Evolutionary conservation across 2,113 vertebrate genomes (phyloP).

Genomic region (Ictidomys tridecemlineatus): DNA sequence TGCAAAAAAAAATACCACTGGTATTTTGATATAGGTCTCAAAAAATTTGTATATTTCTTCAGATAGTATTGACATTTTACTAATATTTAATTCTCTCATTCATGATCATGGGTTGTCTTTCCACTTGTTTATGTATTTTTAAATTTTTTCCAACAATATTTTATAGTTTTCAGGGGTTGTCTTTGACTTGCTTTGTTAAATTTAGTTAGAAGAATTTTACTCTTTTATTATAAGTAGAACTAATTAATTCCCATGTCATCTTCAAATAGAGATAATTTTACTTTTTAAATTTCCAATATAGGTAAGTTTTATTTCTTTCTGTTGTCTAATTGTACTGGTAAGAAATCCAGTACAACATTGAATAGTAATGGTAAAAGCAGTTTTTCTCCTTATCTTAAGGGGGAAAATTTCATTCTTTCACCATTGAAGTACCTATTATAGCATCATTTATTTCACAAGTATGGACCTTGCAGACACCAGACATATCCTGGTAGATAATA

Average conservation of each 20-base stretch:
- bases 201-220: neutral
- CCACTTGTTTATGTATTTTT: neutral
- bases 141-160: neutral
- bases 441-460: neutral
- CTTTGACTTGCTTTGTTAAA: neutral
- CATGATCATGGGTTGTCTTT: neutral
- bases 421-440: neutral
- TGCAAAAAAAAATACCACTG: neutral
- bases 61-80: neutral
- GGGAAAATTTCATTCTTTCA: neutral
- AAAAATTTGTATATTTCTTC: neutral
- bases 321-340: neutral
- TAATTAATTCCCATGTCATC: neutral
- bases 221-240: neutral
- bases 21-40: neutral
- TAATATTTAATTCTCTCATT: neutral
- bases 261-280: neutral
- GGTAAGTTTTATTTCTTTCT: neutral
- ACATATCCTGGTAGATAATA: neutral
- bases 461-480: neutral
- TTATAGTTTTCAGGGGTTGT: neutral
- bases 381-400: neutral
- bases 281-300: neutral
- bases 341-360: neutral
- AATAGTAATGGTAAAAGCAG: neutral